A percentile compares a stretch with the other conserved stretches of the same genome.
These are phyloP conservation scores for Latheticus oryzae DNA, from an alignment of 2,888 invertebrate species.

Conservation along the genomic window DNA sequence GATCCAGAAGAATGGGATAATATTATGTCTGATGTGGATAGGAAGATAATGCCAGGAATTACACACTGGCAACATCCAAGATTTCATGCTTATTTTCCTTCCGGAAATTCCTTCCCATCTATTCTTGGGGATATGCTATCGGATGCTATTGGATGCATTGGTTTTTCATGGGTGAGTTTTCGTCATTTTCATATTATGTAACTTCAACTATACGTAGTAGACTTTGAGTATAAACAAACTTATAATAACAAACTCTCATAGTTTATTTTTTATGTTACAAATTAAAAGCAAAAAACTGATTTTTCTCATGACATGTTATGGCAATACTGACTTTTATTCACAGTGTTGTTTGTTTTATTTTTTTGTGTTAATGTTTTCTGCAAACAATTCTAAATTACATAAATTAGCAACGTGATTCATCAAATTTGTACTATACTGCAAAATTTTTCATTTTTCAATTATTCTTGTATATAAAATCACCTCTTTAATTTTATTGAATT, in stretches of 20 bases:
- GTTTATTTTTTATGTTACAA: conserved; percentile 11
- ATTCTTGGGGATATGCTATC: conserved; percentile 98
- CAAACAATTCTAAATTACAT: conserved; percentile 18
- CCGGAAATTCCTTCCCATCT: conserved; percentile 97
- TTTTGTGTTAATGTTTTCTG: conserved; percentile 11
- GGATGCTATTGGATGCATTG: conserved; percentile 96
- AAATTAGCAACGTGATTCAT: conserved; percentile 28
- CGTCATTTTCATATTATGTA: conserved; percentile 1
- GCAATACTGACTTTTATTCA: neutral
- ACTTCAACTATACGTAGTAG: too few species aligned
- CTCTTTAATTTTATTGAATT: too few species aligned
- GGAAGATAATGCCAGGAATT: conserved; percentile 93
- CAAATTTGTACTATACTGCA: conserved; percentile 13
- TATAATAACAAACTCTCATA: too few species aligned
- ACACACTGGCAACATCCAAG: conserved; percentile 99
- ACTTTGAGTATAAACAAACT: too few species aligned
- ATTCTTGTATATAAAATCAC: too few species aligned
- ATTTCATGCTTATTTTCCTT: conserved; percentile 99
- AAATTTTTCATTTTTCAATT: too few species aligned
- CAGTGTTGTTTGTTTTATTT: conserved; percentile 5
- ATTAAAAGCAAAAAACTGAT: neutral
- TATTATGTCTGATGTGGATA: conserved; percentile 91
- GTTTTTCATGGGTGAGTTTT: conserved; percentile 93
- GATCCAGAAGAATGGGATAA: conserved; percentile 87
- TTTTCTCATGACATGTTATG: conserved; percentile 3